phyloP scores from a whole-genome alignment of 2,888 invertebrate genomes.

The Nephrotoma flavescens region DNA sequence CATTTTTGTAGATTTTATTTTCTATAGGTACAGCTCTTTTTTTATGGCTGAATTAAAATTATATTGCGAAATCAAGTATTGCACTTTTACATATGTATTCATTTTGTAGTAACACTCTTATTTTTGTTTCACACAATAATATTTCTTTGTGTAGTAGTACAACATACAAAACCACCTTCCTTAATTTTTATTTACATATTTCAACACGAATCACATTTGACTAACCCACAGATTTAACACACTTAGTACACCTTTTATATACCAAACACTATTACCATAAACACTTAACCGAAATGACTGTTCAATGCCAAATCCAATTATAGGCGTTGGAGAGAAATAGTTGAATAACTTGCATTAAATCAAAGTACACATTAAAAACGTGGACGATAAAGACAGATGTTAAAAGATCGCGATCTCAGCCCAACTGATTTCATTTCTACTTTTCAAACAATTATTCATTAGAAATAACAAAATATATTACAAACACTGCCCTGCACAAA shows the following conservation, averaged over 20 bases:
- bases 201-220: background rate
- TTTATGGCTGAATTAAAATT: background rate
- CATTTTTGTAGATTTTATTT: background rate
- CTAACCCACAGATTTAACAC: background rate
- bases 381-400: background rate
- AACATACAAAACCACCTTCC: background rate
- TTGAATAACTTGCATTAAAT: background rate
- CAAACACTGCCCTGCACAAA: background rate
- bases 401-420: background rate
- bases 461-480: background rate
- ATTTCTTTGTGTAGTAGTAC: background rate
- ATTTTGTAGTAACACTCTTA: background rate
- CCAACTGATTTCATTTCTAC: background rate
- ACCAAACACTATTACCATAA: background rate
- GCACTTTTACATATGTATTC: background rate
- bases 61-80: background rate
- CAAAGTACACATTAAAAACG: background rate
- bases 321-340: background rate
- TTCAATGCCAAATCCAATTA: background rate
- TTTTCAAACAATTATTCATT: background rate
- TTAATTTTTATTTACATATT: background rate
- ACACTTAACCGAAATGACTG: background rate
- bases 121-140: background rate
- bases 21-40: background rate
- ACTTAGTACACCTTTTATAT: background rate